These are phyloP conservation scores for Ditylenchus dipsaci DNA, from an alignment of 1,140 invertebrate genomes.

Conservation along the genomic window DNA sequence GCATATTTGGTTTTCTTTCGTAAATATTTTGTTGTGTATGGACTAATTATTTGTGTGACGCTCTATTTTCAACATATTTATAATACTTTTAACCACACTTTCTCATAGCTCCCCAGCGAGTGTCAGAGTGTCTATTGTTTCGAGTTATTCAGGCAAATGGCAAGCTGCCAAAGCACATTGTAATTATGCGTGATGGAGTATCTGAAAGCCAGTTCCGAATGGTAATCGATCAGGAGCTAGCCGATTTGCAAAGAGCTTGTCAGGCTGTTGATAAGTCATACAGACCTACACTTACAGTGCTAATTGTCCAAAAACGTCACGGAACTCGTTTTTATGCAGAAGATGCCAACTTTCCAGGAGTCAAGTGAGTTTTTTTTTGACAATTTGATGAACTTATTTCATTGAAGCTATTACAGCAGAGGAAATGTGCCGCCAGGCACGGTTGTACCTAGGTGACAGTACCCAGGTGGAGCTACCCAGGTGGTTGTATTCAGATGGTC, in stretches of 20 bases:
- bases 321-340: conserved; percentile 28
- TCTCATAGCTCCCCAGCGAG: too few species aligned
- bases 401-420: conserved; percentile 16
- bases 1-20: too few species aligned
- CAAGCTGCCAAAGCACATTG: conserved; percentile 16
- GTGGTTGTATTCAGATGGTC: too few species aligned
- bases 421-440: conserved; percentile 32
- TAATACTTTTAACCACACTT: too few species aligned
- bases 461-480: too few species aligned
- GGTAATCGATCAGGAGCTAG: conserved; percentile 18
- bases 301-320: conserved; percentile 34
- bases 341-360: neutral
- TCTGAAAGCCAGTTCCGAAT: conserved; percentile 75
- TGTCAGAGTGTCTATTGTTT: too few species aligned
- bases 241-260: conserved; percentile 14
- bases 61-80: too few species aligned
- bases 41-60: too few species aligned
- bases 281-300: conserved; percentile 22
- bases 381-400: neutral
- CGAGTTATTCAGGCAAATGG: neutral
- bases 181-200: conserved; percentile 79
- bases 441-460: too few species aligned
- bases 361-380: neutral
- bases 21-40: too few species aligned
- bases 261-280: neutral